Evolutionary conservation across 2,797 vertebrate genomes (phyloP).

Genomic region (Anomalospiza imberbis): DNA sequence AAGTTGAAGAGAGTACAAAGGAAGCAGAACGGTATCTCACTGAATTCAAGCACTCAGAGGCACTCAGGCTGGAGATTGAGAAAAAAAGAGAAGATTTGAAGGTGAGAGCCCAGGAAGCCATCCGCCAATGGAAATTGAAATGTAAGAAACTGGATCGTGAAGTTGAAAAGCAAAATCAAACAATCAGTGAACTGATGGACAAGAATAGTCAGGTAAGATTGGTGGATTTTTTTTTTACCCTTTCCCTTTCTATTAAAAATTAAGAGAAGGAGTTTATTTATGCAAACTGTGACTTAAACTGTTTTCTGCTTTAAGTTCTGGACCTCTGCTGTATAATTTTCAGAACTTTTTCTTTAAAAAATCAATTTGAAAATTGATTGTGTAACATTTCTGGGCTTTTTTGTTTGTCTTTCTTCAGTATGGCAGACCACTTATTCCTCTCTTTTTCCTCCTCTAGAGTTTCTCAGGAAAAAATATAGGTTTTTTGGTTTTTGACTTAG

Average conservation of each 20-base stretch:
- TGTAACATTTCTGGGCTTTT: neutral
- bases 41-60: slow-evolving; percentile 76
- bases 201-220: slow-evolving; percentile 78
- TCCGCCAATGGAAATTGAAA: slow-evolving; percentile 89
- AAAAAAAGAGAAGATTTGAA: slow-evolving; percentile 88
- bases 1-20: slow-evolving; percentile 76
- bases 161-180: slow-evolving; percentile 78
- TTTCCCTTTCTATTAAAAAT: neutral
- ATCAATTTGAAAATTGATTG: neutral
- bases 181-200: slow-evolving; percentile 68
- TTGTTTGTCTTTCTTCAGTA: neutral
- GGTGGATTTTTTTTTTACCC: neutral
- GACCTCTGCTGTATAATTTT: neutral
- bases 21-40: slow-evolving; percentile 73
- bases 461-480: neutral
- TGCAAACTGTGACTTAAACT: neutral
- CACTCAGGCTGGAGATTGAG: slow-evolving; percentile 77
- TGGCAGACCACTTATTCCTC: neutral
- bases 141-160: slow-evolving; percentile 83
- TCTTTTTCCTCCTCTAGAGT: neutral
- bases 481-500: neutral
- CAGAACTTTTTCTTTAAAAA: neutral
- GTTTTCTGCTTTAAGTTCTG: neutral
- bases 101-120: slow-evolving; percentile 85
- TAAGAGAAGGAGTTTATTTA: neutral